Evolutionary conservation across 2,888 invertebrate species (phyloP), one percentile per base, ranked within the genome.

Genomic region (Lithophane socia): DNA sequence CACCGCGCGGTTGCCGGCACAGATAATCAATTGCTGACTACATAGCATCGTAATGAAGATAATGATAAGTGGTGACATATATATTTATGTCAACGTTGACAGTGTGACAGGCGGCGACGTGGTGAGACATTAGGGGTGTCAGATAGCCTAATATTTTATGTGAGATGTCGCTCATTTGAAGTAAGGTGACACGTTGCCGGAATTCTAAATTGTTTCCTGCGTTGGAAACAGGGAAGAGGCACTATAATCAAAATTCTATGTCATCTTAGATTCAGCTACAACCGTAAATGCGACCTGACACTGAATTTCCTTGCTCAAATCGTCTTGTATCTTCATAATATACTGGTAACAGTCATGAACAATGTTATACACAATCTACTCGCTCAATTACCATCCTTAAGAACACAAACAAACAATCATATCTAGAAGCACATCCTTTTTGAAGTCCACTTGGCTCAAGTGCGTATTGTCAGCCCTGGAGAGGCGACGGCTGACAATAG

Each of bases 71-170:
- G 78, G 71, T 86, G 86, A 86, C 87, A 86, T 83, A 84, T 83
- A 84, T 84, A 85, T 85, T 81, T 85, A 85, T 88, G 83, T 87
- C 86, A 84, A 56, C 75, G 75, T 72, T 78, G 89, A 86, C 85
- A 80, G 72, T 69, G 61, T 77, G 82, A 78, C 83, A 83, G 70
- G 77, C 83, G 77, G 74, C 73, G 75, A 82, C 65, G 61, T 79
- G 64, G 61, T 66, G 76, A 63, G 10, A 79, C 37, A 66, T 66
- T 81, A 87, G 86, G 86, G 86, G 63, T 86, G 83, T 75, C 87
- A 58, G 64, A 67, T 73, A 58, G 47, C 61, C 64, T 73, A 80
- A 84, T 73, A 77, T 64, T 76, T 47, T 49, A 54, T 58, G 37
- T 71, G 69, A 67, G 44, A 76, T 67, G 58, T 73, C 37, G 47